phyloP scores from a whole-genome alignment of 2,113 vertebrate genomes.

The Nestor notabilis region DNA sequence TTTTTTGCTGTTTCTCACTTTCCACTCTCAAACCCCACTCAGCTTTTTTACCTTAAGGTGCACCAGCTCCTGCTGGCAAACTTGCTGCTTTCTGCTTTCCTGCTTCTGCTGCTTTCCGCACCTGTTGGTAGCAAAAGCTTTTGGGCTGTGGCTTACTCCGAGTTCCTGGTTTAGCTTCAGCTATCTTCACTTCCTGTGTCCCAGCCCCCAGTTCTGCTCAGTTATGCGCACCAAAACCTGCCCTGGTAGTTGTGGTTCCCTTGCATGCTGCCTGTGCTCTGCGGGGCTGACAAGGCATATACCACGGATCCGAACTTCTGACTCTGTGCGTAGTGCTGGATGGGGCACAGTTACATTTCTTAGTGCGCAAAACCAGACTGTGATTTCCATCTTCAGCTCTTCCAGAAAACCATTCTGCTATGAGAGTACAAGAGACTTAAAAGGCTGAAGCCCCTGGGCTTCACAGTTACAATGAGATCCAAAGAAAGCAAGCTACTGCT shows the following conservation, averaged over 20 bases:
- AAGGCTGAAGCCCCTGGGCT: background rate
- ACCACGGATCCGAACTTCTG: too few relatives aligned
- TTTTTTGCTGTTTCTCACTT: background rate
- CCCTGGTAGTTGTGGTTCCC: background rate
- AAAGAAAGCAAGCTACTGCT: background rate
- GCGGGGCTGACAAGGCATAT: accelerated
- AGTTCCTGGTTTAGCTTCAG: conserved; percentile 61
- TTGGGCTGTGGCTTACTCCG: background rate
- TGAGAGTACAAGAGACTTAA: background rate
- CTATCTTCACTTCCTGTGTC: conserved; percentile 10
- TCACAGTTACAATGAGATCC: background rate
- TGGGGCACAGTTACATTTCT: background rate
- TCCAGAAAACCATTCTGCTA: background rate
- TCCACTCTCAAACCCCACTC: background rate
- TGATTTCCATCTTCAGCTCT: background rate
- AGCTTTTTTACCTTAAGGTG: conserved; percentile 27
- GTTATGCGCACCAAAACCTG: background rate
- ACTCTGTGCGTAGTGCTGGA: accelerated
- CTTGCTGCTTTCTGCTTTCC: background rate
- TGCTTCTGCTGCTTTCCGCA: background rate
- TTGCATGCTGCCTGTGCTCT: background rate
- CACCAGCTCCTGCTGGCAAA: background rate
- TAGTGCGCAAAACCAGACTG: background rate
- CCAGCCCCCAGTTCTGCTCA: background rate
- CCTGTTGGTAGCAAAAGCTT: background rate